These are phyloP conservation scores for Coendou prehensilis DNA, from an alignment of 2,797 vertebrate genomes.

Conservation along the genomic window DNA sequence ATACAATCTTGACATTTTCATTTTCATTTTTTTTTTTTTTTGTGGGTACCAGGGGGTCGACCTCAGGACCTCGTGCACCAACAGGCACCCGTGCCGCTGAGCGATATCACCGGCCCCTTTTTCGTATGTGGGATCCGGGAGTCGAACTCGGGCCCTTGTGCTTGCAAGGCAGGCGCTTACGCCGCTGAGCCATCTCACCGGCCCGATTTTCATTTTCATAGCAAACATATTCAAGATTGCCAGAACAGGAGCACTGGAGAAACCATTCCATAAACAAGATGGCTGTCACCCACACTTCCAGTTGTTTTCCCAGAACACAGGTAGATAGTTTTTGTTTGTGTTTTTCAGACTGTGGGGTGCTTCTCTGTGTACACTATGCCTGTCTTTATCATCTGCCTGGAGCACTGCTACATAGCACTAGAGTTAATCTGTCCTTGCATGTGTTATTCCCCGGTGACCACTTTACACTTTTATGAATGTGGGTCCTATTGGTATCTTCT, in stretches of 20 bases:
- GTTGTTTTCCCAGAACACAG: background rate
- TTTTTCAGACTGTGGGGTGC: background rate
- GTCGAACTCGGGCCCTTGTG: too few relatives aligned
- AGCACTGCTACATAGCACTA: background rate
- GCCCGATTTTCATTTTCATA: background rate
- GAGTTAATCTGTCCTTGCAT: background rate
- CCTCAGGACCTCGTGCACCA: too few relatives aligned
- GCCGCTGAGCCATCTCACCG: too few relatives aligned
- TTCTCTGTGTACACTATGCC: background rate
- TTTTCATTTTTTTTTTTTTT: constrained; percentile 24
- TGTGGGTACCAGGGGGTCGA: too few relatives aligned
- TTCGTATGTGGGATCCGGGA: too few relatives aligned
- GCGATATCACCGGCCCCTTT: too few relatives aligned
- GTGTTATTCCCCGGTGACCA: background rate
- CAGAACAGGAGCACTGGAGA: background rate
- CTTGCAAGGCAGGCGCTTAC: too few relatives aligned
- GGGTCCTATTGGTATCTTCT: background rate
- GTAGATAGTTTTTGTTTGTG: background rate
- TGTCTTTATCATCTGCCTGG: background rate
- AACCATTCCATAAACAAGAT: background rate
- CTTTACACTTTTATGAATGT: background rate
- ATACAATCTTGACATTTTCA: background rate
- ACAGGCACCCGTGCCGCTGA: too few relatives aligned
- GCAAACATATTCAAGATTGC: background rate
- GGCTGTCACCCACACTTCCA: background rate